Evolutionary conservation across 1,140 invertebrate species (phyloP), one percentile per base, ranked within the genome.

Genomic region (Sarcophaga peregrina): DNA sequence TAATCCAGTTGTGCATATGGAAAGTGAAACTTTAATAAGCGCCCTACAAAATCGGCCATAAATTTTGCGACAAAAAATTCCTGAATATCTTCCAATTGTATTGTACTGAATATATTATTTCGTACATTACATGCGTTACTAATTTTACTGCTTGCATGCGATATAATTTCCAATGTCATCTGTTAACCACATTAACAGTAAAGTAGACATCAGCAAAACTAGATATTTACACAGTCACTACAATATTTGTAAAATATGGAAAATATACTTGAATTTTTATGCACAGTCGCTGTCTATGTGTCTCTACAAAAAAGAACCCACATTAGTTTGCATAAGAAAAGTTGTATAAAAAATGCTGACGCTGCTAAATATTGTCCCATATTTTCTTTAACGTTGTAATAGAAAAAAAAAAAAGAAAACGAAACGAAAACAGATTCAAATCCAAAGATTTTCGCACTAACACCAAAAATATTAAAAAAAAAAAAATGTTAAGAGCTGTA

Each of bases 181-280:
- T 68, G 58, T 68, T 68, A 68, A 68, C 58, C 58, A 17, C 17
- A 68, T 68, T 68, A 68, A 15, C n/a, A 3, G 58, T 1, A 68
- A 68, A 68, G 58, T 68, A 68, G 7, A 68, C 17, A 68, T 68
- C 58, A 68, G 52, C 52, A 58, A 58, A 58, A 58, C 52, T 58
- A 58, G 13, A 58, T 58, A 13, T n/a, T n/a, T 54, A 54, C 52
- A 54, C 3, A 13, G 5, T 13, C 9, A 54, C 15, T 85, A 88
- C 13, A 58, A 15, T 58, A 58, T 10, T 13, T 58, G 13, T 58
- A n/a, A n/a, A n/a, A n/a, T n/a, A n/a, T n/a, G n/a, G n/a, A n/a
- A n/a, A n/a, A n/a, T n/a, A n/a, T n/a, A n/a, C n/a, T n/a, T n/a
- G n/a, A n/a, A n/a, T n/a, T n/a, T n/a, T n/a, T n/a, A n/a, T n/a